phyloP scores from a whole-genome alignment of 2,797 vertebrate species.

The Hippopotamyrus pictus region DNA sequence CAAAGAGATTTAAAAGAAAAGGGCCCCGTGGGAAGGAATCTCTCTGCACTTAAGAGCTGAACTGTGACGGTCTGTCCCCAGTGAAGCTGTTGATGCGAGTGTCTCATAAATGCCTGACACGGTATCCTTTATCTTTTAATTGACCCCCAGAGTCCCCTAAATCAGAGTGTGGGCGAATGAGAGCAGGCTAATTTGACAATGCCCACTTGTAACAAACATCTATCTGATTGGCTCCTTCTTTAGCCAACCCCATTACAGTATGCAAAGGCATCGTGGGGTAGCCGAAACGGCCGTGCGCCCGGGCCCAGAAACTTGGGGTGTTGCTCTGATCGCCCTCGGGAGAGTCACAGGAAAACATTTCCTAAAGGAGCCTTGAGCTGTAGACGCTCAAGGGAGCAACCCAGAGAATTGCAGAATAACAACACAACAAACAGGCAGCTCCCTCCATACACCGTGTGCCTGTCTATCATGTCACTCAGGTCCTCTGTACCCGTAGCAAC shows the following conservation, averaged over 20 bases:
- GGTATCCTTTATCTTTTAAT: constrained; percentile 1
- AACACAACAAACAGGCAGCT: neutral
- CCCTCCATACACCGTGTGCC: neutral
- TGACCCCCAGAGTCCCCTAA: too few relatives aligned
- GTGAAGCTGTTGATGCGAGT: neutral
- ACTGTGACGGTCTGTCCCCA: neutral
- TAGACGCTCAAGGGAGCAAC: neutral
- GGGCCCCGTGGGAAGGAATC: neutral
- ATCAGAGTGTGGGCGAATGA: neutral
- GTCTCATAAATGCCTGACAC: neutral
- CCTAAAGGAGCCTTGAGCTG: neutral
- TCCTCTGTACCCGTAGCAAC: constrained; percentile 9
- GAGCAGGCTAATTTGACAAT: neutral
- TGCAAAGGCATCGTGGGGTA: neutral
- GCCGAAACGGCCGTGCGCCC: neutral
- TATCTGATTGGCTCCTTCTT: neutral
- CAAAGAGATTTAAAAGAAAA: neutral
- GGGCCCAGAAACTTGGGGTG: neutral
- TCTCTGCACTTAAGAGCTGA: neutral
- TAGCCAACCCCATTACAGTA: neutral
- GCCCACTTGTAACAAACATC: neutral
- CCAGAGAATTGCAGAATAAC: neutral
- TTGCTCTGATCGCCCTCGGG: neutral
- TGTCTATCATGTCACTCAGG: neutral
- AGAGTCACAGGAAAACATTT: neutral